Percentiles rank a stretch among this genome's conserved stretches.
These are phyloP conservation scores for Meganola albula DNA, from an alignment of 2,888 invertebrate species.

Conservation along the genomic window DNA sequence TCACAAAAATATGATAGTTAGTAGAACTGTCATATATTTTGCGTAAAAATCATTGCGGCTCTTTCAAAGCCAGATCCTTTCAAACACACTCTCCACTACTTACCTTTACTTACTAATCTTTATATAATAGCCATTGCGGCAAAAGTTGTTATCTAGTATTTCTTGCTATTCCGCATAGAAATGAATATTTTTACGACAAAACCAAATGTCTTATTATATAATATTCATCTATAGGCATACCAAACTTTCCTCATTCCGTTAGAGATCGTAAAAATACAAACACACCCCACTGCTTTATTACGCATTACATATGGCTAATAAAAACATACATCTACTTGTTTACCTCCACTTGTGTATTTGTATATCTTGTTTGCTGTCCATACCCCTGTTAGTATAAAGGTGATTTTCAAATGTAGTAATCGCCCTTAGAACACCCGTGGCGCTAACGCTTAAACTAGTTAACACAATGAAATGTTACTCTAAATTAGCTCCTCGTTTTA, in stretches of 20 bases:
- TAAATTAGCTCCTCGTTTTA: constrained; percentile 76
- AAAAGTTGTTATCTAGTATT: too few species aligned
- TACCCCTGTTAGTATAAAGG: constrained; percentile 20
- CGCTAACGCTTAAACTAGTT: constrained; percentile 61
- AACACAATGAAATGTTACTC: constrained; percentile 74
- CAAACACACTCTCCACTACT: too few species aligned
- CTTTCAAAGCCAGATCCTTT: too few species aligned
- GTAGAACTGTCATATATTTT: too few species aligned
- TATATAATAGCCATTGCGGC: too few species aligned
- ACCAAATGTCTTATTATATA: constrained; percentile 17
- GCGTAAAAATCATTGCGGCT: too few species aligned
- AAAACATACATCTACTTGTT: constrained; percentile 29
- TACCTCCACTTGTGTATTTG: constrained; percentile 16
- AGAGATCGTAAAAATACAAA: constrained; percentile 39
- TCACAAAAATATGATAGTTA: too few species aligned
- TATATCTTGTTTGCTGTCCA: constrained; percentile 15
- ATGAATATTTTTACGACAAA: constrained; percentile 12
- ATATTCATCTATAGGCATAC: constrained; percentile 17
- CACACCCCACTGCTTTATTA: constrained; percentile 45
- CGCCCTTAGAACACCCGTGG: constrained; percentile 45
- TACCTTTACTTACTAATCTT: too few species aligned
- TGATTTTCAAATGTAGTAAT: constrained; percentile 13
- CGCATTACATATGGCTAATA: constrained; percentile 46
- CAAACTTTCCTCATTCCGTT: constrained; percentile 13
- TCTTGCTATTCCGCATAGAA: not conserved